Conservation (phyloP, 1,140 invertebrate genomes). For the Calephelis nemesis region DNA sequence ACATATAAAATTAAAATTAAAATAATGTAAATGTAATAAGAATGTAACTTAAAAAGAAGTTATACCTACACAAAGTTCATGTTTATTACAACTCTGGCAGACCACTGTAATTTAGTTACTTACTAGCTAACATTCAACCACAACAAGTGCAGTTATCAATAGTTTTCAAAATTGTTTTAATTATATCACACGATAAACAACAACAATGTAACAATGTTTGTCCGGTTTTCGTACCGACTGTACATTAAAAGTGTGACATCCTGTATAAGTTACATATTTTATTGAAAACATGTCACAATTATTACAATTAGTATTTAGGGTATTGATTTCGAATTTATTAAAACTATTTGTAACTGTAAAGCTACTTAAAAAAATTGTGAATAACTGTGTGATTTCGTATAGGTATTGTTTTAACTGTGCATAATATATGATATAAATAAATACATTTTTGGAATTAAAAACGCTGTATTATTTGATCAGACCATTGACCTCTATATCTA, state of each 20-base stretch:
- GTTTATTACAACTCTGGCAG: too few species aligned
- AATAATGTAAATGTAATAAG: neutral
- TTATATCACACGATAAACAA: too few species aligned
- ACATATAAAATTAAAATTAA: neutral
- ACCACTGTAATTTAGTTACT: too few species aligned
- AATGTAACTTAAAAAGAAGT: constrained; percentile 1
- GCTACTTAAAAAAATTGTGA: constrained; percentile 62
- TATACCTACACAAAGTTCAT: neutral
- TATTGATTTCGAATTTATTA: constrained; percentile 75
- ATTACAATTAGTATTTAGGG: constrained; percentile 51
- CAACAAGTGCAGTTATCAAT: too few species aligned
- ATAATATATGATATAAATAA: constrained; percentile 54
- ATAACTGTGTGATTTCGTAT: constrained; percentile 73
- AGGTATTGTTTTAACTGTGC: constrained; percentile 59
- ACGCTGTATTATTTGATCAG: constrained; percentile 1
- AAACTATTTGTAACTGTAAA: constrained; percentile 67
- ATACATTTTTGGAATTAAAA: constrained; percentile 68
- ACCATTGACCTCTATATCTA: too few species aligned
- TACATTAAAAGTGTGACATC: too few species aligned
- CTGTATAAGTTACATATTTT: constrained; percentile 5
- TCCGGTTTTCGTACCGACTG: too few species aligned
- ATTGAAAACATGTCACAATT: neutral
- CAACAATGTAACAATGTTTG: too few species aligned
- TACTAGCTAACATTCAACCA: too few species aligned
- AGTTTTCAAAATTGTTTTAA: too few species aligned